These are phyloP conservation scores for Caracal caracal DNA, from an alignment of 2,113 vertebrate species.

Conservation along the genomic window DNA sequence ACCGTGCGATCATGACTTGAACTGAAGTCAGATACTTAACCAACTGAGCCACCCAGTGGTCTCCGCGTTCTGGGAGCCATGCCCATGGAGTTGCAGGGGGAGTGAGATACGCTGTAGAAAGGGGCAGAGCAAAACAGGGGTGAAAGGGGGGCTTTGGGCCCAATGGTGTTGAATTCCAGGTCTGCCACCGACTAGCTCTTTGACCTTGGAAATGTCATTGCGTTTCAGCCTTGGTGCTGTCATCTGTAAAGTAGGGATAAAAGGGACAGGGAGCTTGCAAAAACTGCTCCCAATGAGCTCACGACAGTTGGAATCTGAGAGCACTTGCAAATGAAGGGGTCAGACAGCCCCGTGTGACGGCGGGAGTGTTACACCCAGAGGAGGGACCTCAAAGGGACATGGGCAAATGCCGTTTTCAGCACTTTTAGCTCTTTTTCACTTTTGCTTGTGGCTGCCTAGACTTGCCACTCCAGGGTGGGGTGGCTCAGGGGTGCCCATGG, in stretches of 20 bases:
- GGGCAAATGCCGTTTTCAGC: no score
- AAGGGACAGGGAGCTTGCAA: background rate
- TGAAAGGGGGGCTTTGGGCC: background rate
- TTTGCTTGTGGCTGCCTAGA: background rate
- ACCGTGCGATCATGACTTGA: no score
- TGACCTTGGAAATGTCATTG: background rate
- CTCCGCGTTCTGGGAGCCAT: background rate
- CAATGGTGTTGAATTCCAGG: rapidly evolving
- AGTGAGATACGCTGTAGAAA: background rate
- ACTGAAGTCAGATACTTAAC: no score
- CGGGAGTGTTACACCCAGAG: background rate
- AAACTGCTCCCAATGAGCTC: background rate
- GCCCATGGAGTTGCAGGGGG: background rate
- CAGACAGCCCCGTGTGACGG: rapidly evolving
- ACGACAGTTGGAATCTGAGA: rapidly evolving
- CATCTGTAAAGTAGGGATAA: no score
- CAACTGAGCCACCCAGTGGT: background rate
- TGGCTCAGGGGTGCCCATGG: no score
- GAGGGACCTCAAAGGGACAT: rapidly evolving
- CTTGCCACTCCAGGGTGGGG: no score
- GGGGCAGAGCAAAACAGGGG: rapidly evolving
- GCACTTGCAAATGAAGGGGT: background rate
- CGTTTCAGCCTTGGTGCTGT: background rate
- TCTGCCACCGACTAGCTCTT: background rate
- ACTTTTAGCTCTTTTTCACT: rapidly evolving